Evolutionary conservation across 2,113 vertebrate genomes (phyloP).

Genomic region (Pseudonaja textilis): DNA sequence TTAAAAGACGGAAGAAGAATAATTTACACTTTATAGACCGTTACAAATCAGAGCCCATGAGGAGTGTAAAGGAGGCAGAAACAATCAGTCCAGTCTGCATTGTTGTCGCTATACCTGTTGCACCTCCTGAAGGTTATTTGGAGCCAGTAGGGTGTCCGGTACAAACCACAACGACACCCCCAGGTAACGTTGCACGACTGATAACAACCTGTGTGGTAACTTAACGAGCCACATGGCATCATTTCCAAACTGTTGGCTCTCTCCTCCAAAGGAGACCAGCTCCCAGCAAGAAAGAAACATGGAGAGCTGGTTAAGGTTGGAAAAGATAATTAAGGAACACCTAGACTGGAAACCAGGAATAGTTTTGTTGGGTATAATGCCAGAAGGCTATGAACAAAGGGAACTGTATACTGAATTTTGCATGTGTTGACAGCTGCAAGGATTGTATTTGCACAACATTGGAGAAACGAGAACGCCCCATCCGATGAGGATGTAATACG

Average conservation of each 20-base stretch:
- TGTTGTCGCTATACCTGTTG: not conserved
- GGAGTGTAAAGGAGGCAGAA: not conserved
- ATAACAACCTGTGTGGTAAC: not conserved
- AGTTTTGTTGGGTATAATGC: too few relatives aligned
- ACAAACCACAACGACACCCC: not conserved
- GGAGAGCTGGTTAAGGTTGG: too few relatives aligned
- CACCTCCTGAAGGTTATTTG: not conserved
- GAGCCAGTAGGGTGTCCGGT: not conserved
- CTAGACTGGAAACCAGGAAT: too few relatives aligned
- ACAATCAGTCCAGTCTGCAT: not conserved
- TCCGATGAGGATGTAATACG: too few relatives aligned
- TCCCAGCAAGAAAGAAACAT: not conserved
- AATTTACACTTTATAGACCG: not conserved
- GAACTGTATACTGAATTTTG: too few relatives aligned
- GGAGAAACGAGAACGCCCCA: too few relatives aligned
- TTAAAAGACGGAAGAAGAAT: not conserved
- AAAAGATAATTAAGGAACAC: too few relatives aligned
- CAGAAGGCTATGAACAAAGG: too few relatives aligned
- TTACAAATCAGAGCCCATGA: not conserved
- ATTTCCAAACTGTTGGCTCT: not conserved
- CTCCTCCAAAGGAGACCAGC: not conserved
- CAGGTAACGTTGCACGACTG: not conserved
- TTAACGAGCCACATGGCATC: not conserved
- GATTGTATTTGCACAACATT: too few relatives aligned
- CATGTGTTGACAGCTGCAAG: too few relatives aligned